A percentile compares a stretch with the other conserved stretches of the same genome.
Conservation (phyloP, 2,113 vertebrate genomes). For the Phodopus roborovskii region DNA sequence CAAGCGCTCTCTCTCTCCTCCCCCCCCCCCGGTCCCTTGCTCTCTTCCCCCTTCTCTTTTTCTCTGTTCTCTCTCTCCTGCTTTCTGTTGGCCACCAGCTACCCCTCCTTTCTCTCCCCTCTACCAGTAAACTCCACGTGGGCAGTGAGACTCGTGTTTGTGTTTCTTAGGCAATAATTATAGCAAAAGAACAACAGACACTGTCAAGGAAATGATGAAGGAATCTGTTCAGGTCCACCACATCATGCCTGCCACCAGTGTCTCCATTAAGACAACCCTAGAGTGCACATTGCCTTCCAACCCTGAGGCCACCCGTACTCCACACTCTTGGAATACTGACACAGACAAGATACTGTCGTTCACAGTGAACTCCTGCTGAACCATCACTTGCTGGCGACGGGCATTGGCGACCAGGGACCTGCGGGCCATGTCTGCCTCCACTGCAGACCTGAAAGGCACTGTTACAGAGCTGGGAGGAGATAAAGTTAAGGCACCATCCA, state of each 20-base stretch:
- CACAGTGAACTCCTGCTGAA: background rate
- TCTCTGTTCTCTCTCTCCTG: too few species aligned
- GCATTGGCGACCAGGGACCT: background rate
- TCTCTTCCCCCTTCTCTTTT: too few species aligned
- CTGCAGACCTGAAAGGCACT: background rate
- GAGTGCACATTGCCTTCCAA: background rate
- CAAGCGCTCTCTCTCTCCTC: too few species aligned
- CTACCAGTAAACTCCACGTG: too few species aligned
- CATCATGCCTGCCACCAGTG: background rate
- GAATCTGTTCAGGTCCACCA: background rate
- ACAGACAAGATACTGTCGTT: background rate
- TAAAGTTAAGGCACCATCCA: background rate
- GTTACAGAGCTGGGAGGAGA: background rate
- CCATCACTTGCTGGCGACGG: background rate
- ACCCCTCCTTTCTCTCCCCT: too few species aligned
- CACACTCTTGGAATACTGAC: background rate
- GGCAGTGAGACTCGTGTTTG: too few species aligned
- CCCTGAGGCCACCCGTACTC: background rate
- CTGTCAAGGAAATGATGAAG: background rate
- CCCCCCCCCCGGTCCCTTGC: too few species aligned
- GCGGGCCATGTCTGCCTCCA: conserved; percentile 1
- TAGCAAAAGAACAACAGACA: too few species aligned
- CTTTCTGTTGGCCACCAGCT: too few species aligned
- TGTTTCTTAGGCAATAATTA: too few species aligned
- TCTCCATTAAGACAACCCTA: background rate